Percentiles rank a stretch among this genome's conserved stretches.
Conservation (phyloP, 2,888 invertebrate species). For the Cancer borealis region DNA sequence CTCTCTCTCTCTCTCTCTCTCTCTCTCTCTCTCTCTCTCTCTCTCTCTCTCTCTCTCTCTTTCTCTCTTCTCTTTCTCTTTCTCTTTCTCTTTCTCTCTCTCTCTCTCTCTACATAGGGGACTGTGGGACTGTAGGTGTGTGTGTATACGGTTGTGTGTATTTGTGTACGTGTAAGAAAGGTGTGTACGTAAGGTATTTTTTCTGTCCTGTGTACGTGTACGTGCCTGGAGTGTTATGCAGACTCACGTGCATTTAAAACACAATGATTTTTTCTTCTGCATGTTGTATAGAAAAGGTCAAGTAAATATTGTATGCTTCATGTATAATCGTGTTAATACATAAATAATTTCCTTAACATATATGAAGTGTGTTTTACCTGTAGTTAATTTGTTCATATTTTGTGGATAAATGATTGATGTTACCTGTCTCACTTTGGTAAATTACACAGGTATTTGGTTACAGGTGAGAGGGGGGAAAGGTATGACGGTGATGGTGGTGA, state of each 20-base stretch:
- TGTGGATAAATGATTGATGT: background rate
- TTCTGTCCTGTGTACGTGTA: background rate
- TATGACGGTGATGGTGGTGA: background rate
- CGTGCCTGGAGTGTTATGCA: background rate
- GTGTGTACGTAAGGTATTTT: constrained; percentile 22
- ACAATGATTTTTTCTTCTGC: background rate
- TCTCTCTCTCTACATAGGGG: constrained; percentile 25
- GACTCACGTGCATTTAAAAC: constrained; percentile 8
- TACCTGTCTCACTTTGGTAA: background rate
- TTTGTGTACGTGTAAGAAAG: constrained; percentile 34
- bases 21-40: background rate
- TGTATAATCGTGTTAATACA: background rate
- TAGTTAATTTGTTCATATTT: background rate
- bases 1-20: background rate
- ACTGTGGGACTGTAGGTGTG: background rate
- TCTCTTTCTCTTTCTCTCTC: constrained; percentile 41
- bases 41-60: constrained; percentile 27
- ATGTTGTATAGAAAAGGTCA: background rate
- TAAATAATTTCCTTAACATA: too few relatives aligned
- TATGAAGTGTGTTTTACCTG: background rate
- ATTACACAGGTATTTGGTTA: background rate
- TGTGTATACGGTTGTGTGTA: constrained; percentile 37
- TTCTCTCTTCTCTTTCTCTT: constrained; percentile 38
- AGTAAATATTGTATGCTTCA: background rate
- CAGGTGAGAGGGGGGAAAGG: background rate